phyloP scores from a whole-genome alignment of 2,797 vertebrate genomes.

The Tadarida brasiliensis region DNA sequence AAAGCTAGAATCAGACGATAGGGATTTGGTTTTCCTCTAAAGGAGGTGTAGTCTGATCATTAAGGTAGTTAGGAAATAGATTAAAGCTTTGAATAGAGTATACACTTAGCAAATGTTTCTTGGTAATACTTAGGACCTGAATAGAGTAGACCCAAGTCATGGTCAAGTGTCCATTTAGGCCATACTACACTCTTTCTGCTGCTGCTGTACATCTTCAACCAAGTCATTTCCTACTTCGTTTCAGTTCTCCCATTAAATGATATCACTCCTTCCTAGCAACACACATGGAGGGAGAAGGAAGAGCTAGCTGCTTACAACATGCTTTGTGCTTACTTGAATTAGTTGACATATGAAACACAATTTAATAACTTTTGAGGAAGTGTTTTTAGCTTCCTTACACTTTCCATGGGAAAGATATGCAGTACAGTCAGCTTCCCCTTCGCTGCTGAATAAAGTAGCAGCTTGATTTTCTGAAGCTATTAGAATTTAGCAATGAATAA shows the following conservation, averaged over 20 bases:
- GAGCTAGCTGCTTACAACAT: neutral
- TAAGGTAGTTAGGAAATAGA: neutral
- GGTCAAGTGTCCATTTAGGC: neutral
- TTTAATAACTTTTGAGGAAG: neutral
- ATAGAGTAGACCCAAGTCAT: neutral
- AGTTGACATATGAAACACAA: neutral
- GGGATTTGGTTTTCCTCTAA: neutral
- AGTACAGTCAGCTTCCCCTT: neutral
- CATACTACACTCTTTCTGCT: neutral
- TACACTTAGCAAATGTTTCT: conserved; percentile 26
- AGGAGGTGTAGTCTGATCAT: neutral
- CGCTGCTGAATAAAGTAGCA: neutral
- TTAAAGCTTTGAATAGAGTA: neutral
- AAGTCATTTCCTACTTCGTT: neutral
- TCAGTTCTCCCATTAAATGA: neutral
- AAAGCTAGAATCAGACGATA: neutral
- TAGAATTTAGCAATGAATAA: neutral
- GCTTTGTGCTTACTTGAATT: neutral
- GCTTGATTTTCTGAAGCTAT: conserved; percentile 27
- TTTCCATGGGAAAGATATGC: neutral
- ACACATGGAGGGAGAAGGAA: neutral
- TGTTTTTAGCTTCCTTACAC: neutral
- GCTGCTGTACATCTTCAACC: neutral
- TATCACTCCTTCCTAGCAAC: neutral
- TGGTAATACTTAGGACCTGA: neutral